Percentiles rank a stretch among this genome's conserved stretches.
phyloP scores from a whole-genome alignment of 2,113 vertebrate genomes.

The Herpailurus yagouaroundi region DNA sequence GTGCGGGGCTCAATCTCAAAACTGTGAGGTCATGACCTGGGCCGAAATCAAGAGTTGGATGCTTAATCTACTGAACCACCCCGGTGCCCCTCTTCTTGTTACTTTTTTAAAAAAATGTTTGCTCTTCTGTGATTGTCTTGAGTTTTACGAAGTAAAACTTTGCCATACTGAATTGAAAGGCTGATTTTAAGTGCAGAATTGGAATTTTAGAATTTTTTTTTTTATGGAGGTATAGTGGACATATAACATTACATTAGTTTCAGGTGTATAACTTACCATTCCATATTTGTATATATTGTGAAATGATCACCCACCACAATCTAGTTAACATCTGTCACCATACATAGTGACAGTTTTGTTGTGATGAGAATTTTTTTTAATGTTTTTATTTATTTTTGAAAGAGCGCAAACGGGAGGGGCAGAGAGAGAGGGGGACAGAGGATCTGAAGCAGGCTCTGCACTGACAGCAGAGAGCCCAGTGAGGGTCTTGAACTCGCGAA shows the following conservation, averaged over 20 bases:
- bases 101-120: constrained; percentile 40
- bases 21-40: no score
- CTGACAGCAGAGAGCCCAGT: no score
- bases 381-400: no score
- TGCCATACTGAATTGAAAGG: neutral
- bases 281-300: neutral
- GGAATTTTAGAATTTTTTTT: constrained; percentile 4
- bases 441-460: no score
- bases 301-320: neutral
- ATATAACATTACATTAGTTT: neutral
- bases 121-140: constrained; percentile 12
- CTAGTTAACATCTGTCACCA: neutral
- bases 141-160: constrained; percentile 47
- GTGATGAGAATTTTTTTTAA: neutral
- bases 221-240: neutral
- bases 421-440: no score
- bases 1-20: no score
- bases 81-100: neutral
- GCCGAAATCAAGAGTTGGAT: no score
- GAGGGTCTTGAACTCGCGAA: no score
- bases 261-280: neutral
- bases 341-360: neutral
- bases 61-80: no score
- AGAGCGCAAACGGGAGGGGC: no score
- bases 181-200: constrained; percentile 43